Evolutionary conservation across 1,140 invertebrate species (phyloP).

Genomic region (Capitella teleta): DNA sequence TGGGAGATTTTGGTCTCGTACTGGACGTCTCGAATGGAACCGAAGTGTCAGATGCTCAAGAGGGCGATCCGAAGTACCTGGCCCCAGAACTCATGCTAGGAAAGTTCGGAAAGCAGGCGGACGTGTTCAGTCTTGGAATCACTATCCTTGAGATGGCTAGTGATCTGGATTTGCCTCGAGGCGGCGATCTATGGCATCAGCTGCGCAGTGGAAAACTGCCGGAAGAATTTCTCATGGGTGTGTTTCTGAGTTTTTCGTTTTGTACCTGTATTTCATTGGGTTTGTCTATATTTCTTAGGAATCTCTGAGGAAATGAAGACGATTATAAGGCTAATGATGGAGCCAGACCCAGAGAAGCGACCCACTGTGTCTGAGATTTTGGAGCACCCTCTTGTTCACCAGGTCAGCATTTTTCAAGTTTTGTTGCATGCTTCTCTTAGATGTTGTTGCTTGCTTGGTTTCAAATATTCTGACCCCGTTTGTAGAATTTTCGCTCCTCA

Average conservation of each 20-base stretch:
- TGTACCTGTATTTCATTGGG: not conserved
- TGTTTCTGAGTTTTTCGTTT: conserved; percentile 2
- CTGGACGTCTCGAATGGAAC: conserved; percentile 38
- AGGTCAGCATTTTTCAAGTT: conserved; percentile 5
- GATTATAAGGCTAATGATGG: conserved; percentile 51
- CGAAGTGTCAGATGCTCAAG: conserved; percentile 43
- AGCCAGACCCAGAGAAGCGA: conserved; percentile 43
- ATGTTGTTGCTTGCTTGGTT: too few relatives aligned
- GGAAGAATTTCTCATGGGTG: conserved; percentile 38
- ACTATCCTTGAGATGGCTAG: conserved; percentile 59
- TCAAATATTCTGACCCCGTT: too few relatives aligned
- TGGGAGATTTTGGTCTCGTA: conserved; percentile 66
- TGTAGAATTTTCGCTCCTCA: too few relatives aligned
- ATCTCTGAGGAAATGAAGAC: conserved; percentile 47
- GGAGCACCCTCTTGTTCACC: conserved; percentile 25
- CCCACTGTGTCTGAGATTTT: conserved; percentile 48
- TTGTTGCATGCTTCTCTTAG: too few relatives aligned
- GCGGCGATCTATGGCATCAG: conserved; percentile 58
- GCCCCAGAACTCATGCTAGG: conserved; percentile 60
- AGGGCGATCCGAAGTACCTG: conserved; percentile 66
- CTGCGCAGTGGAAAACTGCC: conserved; percentile 49
- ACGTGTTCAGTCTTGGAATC: conserved; percentile 50
- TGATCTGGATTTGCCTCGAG: conserved; percentile 57
- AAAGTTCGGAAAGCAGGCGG: conserved; percentile 48
- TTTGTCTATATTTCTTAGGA: conserved; percentile 26